Conservation (phyloP, 2,113 vertebrate species). For the Sisor rabdophorus region DNA sequence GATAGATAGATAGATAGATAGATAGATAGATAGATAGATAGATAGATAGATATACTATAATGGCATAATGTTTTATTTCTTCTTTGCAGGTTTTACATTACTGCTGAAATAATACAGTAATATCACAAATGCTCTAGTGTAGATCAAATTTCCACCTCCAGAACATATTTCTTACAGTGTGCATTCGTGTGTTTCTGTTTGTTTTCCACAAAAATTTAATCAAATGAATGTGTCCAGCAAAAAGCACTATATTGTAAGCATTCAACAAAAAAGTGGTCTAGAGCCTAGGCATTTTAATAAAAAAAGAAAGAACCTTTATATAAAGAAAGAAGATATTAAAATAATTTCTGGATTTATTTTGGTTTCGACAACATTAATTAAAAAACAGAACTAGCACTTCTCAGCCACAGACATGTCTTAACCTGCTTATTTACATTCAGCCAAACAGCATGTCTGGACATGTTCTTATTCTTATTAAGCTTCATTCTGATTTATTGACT, state of each 20-base stretch:
- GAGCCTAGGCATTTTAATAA: background rate
- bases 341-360: background rate
- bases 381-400: background rate
- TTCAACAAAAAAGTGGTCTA: background rate
- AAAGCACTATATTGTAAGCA: slow-evolving; percentile 4
- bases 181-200: background rate
- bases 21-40: too few species aligned
- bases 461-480: slow-evolving; percentile 1
- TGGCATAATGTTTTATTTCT: background rate
- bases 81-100: background rate
- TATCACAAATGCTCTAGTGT: background rate
- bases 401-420: slow-evolving; percentile 5
- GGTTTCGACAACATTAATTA: background rate
- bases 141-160: background rate
- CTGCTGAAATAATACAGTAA: background rate
- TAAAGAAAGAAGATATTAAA: background rate
- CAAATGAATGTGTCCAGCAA: background rate
- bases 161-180: background rate
- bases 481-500: background rate
- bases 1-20: too few species aligned
- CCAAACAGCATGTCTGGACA: slow-evolving; percentile 1
- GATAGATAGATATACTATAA: too few species aligned
- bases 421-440: slow-evolving; percentile 10
- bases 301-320: too few species aligned
- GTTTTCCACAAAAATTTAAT: too few species aligned